Conservation (phyloP, 2,888 invertebrate genomes). For the Drosophila mayaguana region DNA sequence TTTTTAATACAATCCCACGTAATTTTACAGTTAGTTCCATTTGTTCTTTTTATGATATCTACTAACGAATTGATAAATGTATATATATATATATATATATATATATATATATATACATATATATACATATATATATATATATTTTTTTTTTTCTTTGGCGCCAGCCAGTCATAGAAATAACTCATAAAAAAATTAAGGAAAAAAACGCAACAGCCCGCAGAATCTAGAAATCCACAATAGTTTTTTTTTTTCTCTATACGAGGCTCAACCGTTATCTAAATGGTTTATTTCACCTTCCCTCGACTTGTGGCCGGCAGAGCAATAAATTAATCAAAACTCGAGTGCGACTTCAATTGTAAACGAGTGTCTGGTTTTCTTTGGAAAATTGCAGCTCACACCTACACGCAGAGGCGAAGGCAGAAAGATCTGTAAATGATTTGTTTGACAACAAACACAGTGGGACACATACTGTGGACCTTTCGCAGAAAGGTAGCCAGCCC, state of each 20-base stretch:
- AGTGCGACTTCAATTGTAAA: slow-evolving; percentile 47
- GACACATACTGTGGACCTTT: slow-evolving; percentile 52
- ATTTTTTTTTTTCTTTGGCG: slow-evolving; percentile 40
- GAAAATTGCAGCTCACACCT: slow-evolving; percentile 75
- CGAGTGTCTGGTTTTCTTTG: slow-evolving; percentile 45
- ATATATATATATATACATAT: slow-evolving; percentile 1
- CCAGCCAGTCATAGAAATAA: slow-evolving; percentile 48
- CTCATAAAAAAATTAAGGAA: slow-evolving; percentile 36
- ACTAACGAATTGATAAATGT: slow-evolving; percentile 8
- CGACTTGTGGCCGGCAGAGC: slow-evolving; percentile 24
- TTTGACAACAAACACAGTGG: slow-evolving; percentile 74
- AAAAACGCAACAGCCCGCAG: slow-evolving; percentile 56
- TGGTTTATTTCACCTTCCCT: slow-evolving; percentile 29
- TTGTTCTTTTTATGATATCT: slow-evolving; percentile 10
- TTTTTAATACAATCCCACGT: slow-evolving; percentile 10
- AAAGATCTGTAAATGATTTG: slow-evolving; percentile 75
- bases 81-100: slow-evolving; percentile 5
- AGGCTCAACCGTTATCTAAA: slow-evolving; percentile 55
- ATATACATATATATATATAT: slow-evolving; percentile 5
- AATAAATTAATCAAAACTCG: slow-evolving; percentile 78
- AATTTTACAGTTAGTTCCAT: slow-evolving; percentile 21
- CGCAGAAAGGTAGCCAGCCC: slow-evolving; percentile 55
- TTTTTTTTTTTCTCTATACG: slow-evolving; percentile 34
- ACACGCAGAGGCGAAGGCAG: slow-evolving; percentile 35
- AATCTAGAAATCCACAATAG: slow-evolving; percentile 38